Conservation (phyloP, 2,888 invertebrate species). For the Drosophila suboccidentalis region DNA sequence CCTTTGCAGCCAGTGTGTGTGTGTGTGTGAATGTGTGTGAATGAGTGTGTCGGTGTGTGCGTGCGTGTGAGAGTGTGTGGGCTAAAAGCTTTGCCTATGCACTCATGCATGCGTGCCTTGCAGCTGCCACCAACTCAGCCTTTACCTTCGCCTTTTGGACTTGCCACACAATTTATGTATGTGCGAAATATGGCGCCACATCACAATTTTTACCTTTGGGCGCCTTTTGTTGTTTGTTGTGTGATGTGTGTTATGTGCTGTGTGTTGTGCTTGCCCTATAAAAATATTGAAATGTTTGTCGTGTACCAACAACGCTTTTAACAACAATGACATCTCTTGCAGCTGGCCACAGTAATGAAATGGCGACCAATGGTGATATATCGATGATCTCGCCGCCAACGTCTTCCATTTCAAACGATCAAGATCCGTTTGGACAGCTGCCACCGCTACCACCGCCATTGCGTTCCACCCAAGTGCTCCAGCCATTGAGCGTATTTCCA, state of each 20-base stretch:
- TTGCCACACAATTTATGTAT: slow-evolving; percentile 74
- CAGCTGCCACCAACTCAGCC: slow-evolving; percentile 43
- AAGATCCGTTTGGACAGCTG: slow-evolving; percentile 86
- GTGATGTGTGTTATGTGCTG: background rate
- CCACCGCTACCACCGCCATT: slow-evolving; percentile 86
- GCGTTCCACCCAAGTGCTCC: slow-evolving; percentile 86
- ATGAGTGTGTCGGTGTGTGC: slow-evolving; percentile 4
- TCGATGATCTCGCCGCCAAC: slow-evolving; percentile 86
- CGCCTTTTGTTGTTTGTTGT: slow-evolving; percentile 45
- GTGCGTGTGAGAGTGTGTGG: slow-evolving; percentile 24
- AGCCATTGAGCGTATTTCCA: slow-evolving; percentile 86
- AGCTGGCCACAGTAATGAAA: slow-evolving; percentile 86
- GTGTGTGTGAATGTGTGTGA: background rate
- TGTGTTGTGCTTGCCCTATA: background rate
- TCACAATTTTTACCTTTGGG: slow-evolving; percentile 49
- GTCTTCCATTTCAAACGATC: slow-evolving; percentile 86
- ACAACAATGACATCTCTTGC: slow-evolving; percentile 36
- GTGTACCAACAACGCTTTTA: slow-evolving; percentile 24
- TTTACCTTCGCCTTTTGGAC: slow-evolving; percentile 29
- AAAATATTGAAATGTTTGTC: slow-evolving; percentile 23
- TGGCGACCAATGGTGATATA: slow-evolving; percentile 86
- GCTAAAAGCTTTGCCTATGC: slow-evolving; percentile 77
- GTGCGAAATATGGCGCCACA: slow-evolving; percentile 78
- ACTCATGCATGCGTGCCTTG: slow-evolving; percentile 75
- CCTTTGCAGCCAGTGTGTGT: slow-evolving; percentile 31